Evolutionary conservation across 2,888 invertebrate species (phyloP).

Genomic region (Drosophila basisetae): DNA sequence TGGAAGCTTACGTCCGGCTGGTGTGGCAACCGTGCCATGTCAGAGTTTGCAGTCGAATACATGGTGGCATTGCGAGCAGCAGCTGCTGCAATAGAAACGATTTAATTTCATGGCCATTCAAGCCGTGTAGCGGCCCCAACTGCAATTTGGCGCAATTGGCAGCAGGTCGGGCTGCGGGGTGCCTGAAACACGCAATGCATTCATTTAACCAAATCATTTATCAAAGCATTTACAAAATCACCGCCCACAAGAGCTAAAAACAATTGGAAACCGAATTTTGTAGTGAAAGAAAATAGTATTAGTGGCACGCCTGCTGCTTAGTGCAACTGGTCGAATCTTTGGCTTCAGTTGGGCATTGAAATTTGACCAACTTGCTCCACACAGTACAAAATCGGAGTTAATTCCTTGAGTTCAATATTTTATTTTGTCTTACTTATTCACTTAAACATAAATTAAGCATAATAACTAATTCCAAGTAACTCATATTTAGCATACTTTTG

Average conservation of each 20-base stretch:
- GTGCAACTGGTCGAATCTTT: neutral
- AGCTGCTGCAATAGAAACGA: constrained; percentile 60
- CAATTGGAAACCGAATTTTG: constrained; percentile 46
- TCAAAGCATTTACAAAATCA: constrained; percentile 12
- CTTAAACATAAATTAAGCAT: neutral
- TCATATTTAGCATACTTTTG: neutral
- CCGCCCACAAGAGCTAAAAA: constrained; percentile 29
- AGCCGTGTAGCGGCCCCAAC: constrained; percentile 38
- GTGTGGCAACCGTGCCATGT: constrained; percentile 59
- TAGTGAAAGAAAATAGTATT: constrained; percentile 35
- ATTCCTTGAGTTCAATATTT: neutral
- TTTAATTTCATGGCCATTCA: constrained; percentile 74
- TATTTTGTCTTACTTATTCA: neutral
- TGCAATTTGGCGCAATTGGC: constrained; percentile 69
- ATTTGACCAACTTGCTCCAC: constrained; percentile 56
- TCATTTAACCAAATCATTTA: constrained; percentile 33
- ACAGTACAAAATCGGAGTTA: neutral
- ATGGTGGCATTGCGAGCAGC: constrained; percentile 19
- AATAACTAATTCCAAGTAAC: neutral
- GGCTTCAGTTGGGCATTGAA: constrained; percentile 33
- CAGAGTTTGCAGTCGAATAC: constrained; percentile 58
- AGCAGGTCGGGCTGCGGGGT: constrained; percentile 17
- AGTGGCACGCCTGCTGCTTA: constrained; percentile 33
- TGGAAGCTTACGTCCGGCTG: constrained; percentile 50
- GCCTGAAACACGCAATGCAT: constrained; percentile 51